Evolutionary conservation across 1,140 invertebrate genomes (phyloP).

Genomic region (Monochamus saltuarius): DNA sequence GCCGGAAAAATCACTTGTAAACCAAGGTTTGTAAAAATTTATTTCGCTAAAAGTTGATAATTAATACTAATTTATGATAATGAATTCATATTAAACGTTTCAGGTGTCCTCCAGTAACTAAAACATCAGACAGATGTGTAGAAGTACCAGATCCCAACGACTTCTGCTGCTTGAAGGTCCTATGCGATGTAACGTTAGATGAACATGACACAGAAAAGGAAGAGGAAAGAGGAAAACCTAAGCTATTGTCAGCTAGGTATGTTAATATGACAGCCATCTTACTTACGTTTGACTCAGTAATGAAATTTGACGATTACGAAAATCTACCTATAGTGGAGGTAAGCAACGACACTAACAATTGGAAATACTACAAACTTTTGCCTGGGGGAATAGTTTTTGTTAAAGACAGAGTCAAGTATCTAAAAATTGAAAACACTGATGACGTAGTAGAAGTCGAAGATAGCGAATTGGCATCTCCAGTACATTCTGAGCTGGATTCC

Average conservation of each 20-base stretch:
- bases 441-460: conserved; percentile 39
- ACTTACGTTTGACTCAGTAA: conserved; percentile 44
- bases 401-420: conserved; percentile 44
- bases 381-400: conserved; percentile 45
- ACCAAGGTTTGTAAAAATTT: conserved; percentile 56
- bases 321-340: conserved; percentile 46
- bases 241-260: conserved; percentile 48
- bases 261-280: conserved; percentile 49
- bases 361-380: conserved; percentile 49
- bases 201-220: conserved; percentile 62
- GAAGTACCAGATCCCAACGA: conserved; percentile 75
- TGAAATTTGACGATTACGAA: conserved; percentile 40
- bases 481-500: conserved; percentile 1
- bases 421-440: conserved; percentile 42
- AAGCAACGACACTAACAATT: conserved; percentile 50
- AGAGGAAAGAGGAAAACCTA: conserved; percentile 33
- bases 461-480: not conserved
- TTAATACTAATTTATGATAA: too few relatives aligned
- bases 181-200: conserved; percentile 77
- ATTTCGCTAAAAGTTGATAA: not conserved
- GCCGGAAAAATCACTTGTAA: conserved; percentile 72
- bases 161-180: conserved; percentile 77
- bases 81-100: not conserved
- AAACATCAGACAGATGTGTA: conserved; percentile 67
- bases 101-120: conserved; percentile 59